Evolutionary conservation across 2,113 vertebrate species (phyloP).

Genomic region (Neolamprologus kungweensis): DNA sequence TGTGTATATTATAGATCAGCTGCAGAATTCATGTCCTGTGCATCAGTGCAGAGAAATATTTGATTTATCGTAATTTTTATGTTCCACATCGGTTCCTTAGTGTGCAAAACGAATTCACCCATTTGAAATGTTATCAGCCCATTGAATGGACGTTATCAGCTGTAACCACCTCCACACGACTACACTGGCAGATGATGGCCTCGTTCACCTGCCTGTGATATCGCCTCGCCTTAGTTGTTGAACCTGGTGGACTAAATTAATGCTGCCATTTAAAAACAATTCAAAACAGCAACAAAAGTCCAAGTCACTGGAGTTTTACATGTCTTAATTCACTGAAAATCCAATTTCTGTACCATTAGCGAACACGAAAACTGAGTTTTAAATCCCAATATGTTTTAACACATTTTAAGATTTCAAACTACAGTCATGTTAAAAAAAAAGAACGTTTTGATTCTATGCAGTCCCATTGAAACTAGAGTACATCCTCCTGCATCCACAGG

Average conservation of each 20-base stretch:
- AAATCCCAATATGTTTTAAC: not conserved
- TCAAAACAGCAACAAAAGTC: not conserved
- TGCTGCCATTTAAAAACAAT: not conserved
- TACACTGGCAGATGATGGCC: not conserved
- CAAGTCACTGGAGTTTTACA: not conserved
- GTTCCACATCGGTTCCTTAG: not conserved
- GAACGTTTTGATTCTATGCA: not conserved
- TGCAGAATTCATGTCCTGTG: not conserved
- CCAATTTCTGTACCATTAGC: not conserved
- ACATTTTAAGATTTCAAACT: not conserved
- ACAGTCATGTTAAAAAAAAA: not conserved
- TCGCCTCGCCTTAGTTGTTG: not conserved
- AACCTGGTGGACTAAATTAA: not conserved
- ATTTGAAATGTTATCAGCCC: not conserved
- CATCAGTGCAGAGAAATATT: not conserved
- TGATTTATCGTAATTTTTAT: not conserved
- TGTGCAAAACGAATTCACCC: not conserved
- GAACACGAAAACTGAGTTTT: not conserved
- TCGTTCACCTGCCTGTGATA: not conserved
- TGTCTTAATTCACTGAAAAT: not conserved
- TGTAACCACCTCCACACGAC: not conserved
- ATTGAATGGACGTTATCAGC: not conserved
- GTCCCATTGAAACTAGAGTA: fast-evolving
- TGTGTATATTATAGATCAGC: not conserved
- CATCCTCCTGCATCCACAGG: not conserved